Evolutionary conservation across 2,113 vertebrate species (phyloP), one percentile per base, ranked within the genome.

Genomic region (Thymallus thymallus): DNA sequence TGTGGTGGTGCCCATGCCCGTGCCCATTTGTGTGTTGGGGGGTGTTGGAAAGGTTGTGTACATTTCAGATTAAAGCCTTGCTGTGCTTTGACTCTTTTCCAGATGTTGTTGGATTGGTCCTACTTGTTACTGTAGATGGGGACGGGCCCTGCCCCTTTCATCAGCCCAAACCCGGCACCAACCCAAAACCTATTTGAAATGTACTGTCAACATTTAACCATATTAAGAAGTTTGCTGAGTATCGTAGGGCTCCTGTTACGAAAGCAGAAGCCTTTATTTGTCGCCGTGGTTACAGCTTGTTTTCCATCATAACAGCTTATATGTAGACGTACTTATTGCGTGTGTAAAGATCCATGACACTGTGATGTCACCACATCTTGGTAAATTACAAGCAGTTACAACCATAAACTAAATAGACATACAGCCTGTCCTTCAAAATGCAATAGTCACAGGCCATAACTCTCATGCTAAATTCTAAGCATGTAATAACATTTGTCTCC

Each of bases 341-440:
- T 63, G 24, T 82, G 84, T 80, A 80, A 23, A 20, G 18, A 16
- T 60, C 10, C 24, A 71, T 71, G 29, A 76, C 80, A 79, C 68
- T 58, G 74, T 83, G 41, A 24, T 64, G 60, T 80, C 64, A 69
- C 85, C 82, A 88, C 84, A 88, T 87, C 85, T 87, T 75, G 81
- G 3, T 41, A 41, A 41, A 41, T 51, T 24, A 63, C 61, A 51
- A 18, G 56, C 13, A 77, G 68, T 66, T 64, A 60, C 41, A 35
- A 20, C 74, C 67, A 69, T 81, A 71, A 84, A 88, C 72, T 74
- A 76, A 81, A 76, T 80, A 67, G 13, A 22, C 24, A 46, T 12
- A 55, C 22, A 23, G 41, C 23, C 24, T 68, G 69, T 78, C 71
- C 6, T 35, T 81, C 65, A 73, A 80, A 73, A 79, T 23, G 22